Conservation (phyloP, 2,888 invertebrate genomes). For the Lypha dubia region DNA sequence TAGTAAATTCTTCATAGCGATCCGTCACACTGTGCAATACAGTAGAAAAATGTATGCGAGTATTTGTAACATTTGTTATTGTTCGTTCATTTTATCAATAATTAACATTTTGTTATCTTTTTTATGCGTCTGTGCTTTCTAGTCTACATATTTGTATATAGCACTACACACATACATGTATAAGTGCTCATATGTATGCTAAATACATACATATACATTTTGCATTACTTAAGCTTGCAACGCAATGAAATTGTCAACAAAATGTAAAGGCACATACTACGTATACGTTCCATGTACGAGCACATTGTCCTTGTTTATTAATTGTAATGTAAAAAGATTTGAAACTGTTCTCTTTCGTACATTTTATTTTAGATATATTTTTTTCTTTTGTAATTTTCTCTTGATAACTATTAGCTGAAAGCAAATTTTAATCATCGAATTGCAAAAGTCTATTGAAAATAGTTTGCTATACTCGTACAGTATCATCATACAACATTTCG, state of each 20-base stretch:
- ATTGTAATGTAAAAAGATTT: constrained; percentile 51
- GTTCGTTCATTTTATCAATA: constrained; percentile 72
- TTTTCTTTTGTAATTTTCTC: constrained; percentile 18
- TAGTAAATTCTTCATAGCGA: background rate
- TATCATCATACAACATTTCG: background rate
- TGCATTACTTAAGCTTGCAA: background rate
- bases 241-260: constrained; percentile 38
- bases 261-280: background rate
- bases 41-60: constrained; percentile 39
- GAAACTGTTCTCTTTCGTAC: constrained; percentile 19
- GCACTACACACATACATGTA: background rate
- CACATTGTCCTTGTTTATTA: constrained; percentile 46
- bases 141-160: constrained; percentile 24
- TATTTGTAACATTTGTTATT: constrained; percentile 53
- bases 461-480: background rate
- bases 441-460: constrained; percentile 36
- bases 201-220: background rate
- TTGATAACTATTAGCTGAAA: constrained; percentile 40
- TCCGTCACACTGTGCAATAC: constrained; percentile 36
- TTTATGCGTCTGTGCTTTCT: constrained; percentile 62
- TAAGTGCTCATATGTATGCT: background rate
- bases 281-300: background rate
- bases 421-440: constrained; percentile 41
- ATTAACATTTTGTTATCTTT: constrained; percentile 77
- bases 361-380: no score